Conservation (phyloP, 2,888 invertebrate genomes). For the Drosophila subquinaria region DNA sequence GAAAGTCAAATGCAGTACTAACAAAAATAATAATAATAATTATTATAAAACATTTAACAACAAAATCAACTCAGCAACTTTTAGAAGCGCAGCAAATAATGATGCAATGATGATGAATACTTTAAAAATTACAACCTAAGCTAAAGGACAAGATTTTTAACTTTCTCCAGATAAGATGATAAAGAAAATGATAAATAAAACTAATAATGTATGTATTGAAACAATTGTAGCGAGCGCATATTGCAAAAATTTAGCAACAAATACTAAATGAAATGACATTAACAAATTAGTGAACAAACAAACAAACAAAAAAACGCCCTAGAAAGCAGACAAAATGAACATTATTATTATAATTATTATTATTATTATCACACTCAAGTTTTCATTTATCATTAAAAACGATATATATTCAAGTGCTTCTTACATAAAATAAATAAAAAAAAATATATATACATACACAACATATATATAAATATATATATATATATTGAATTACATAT, state of each 20-base stretch:
- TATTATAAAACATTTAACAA: slow-evolving; percentile 17
- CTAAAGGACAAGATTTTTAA: slow-evolving; percentile 66
- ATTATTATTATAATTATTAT: slow-evolving; percentile 21
- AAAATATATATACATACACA: slow-evolving; percentile 50
- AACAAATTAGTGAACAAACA: slow-evolving; percentile 52
- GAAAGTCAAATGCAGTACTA: slow-evolving; percentile 15
- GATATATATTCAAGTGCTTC: slow-evolving; percentile 86
- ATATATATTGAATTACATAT: slow-evolving; percentile 67
- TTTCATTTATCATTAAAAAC: slow-evolving; percentile 83
- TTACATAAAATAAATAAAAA: slow-evolving; percentile 83
- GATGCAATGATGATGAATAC: slow-evolving; percentile 54
- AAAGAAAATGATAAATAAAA: slow-evolving; percentile 38
- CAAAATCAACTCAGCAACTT: slow-evolving; percentile 54
- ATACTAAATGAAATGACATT: slow-evolving; percentile 45
- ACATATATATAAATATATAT: slow-evolving; percentile 58
- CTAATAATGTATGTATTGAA: slow-evolving; percentile 44
- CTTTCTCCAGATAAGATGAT: slow-evolving; percentile 67
- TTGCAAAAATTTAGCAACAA: slow-evolving; percentile 61
- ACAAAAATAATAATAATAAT: slow-evolving; percentile 20
- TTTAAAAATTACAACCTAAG: slow-evolving; percentile 65
- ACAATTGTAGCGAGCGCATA: slow-evolving; percentile 64
- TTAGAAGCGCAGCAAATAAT: slow-evolving; percentile 45
- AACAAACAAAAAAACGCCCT: slow-evolving; percentile 15
- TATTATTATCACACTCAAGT: slow-evolving; percentile 58
- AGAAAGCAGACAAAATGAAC: slow-evolving; percentile 27